Base-by-base conservation (phyloP, 2,797 vertebrate species). In the Argentina silus region DNA sequence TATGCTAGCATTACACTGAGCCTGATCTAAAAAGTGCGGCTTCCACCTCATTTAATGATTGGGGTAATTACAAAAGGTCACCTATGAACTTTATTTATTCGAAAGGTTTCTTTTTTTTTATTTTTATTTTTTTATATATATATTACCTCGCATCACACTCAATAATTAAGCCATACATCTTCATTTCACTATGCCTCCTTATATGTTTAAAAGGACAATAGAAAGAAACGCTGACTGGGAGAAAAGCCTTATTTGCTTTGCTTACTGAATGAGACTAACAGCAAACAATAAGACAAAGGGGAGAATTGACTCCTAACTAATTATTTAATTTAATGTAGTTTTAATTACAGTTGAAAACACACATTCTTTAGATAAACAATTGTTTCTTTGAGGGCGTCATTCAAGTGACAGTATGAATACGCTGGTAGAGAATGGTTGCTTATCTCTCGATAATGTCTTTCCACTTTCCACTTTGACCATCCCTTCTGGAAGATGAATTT, bases 131-230 rank as follows among this genome's bases (percentile, higher is more conserved):
- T 72, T 59, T 23, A 70, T 48, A 83, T 70, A 88, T 83, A 57
- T 67, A 87, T 84, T 78, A 66, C 72, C 78, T 72, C 53, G 62
- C 82, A 85, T 89, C 78, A 73, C 76, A 82, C 42, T 73, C 27
- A 72, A 68, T 85, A 86, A 83, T 82, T 83, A 80, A 83, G 80
- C 72, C 80, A 85, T 88, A 72, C 23, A 81, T 91, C 83, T 85
- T 86, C 70, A 86, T 86, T 86, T 67, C 78, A 76, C 19, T 21
- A 43, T 10, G 70, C 56, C 42, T 76, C 53, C 60, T 76, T 69
- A 73, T 36, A 48, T 6, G 1, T 56, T 3, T 2, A 36, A 77
- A 67, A 75, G 81, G 69, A 78, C 65, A 86, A 80, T 42, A 66
- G 68, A 81, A 70, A 71, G 68, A 81, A 78, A 60, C 43, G 67